phyloP scores from a whole-genome alignment of 1,140 invertebrate species.

The Heliconius hewitsoni region DNA sequence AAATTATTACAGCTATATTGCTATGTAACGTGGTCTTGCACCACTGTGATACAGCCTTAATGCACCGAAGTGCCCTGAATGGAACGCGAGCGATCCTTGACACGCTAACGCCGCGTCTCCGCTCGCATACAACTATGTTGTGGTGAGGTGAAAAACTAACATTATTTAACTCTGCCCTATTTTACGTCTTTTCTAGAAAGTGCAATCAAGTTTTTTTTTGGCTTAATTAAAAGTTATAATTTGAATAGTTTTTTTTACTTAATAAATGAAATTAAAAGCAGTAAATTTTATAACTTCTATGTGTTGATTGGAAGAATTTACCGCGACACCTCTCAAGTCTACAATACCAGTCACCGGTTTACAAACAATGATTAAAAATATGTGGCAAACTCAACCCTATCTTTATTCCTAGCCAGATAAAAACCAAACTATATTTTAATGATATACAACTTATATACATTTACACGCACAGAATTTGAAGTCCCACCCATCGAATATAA shows the following conservation, averaged over 20 bases:
- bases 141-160: conserved; percentile 19
- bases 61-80: conserved; percentile 22
- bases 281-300: background rate
- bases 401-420: no score
- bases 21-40: background rate
- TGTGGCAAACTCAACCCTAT: no score
- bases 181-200: conserved; percentile 1
- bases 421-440: no score
- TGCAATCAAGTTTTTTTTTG: background rate
- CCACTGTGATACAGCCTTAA: background rate
- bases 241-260: background rate
- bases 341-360: no score
- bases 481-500: background rate
- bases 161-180: conserved; percentile 10
- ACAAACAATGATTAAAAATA: no score
- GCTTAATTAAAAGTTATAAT: background rate
- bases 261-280: background rate
- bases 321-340: no score
- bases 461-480: background rate
- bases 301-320: background rate
- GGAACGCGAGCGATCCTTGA: conserved; percentile 44
- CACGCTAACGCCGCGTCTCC: conserved; percentile 37
- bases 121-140: conserved; percentile 17
- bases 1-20: background rate
- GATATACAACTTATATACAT: no score